Conservation (phyloP, 2,113 vertebrate species). For the Carassius auratus region DNA sequence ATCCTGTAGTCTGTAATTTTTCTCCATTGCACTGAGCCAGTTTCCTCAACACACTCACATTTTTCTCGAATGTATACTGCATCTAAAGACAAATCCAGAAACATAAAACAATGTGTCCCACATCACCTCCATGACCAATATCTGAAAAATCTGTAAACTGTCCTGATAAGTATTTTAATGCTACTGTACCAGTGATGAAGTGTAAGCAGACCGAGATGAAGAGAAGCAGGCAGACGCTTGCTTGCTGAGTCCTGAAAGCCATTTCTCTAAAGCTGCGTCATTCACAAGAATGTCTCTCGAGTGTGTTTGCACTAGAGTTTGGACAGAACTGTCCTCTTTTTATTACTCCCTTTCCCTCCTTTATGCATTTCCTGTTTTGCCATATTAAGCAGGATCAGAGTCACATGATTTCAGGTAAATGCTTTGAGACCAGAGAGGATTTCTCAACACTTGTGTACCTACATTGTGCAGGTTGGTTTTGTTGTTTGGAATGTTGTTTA, state of each 20-base stretch:
- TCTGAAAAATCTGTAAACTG: neutral
- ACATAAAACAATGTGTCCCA: neutral
- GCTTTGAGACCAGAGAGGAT: neutral
- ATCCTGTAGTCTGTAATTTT: conserved; percentile 43
- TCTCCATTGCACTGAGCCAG: conserved; percentile 27
- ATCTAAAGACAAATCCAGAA: conserved; percentile 28
- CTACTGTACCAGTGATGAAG: conserved; percentile 41
- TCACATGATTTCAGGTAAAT: conserved; percentile 63
- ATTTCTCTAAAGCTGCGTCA: conserved; percentile 29
- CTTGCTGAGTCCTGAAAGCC: conserved; percentile 31
- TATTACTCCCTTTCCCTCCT: neutral
- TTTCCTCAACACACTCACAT: conserved; percentile 50
- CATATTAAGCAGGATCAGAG: conserved; percentile 44
- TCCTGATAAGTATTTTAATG: neutral
- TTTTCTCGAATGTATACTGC: conserved; percentile 30
- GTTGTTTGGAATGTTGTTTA: neutral
- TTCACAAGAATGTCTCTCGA: neutral
- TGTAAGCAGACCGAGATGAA: conserved; percentile 19
- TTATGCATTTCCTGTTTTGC: conserved; percentile 49
- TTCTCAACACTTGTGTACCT: neutral
- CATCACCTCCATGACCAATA: neutral
- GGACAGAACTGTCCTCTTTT: neutral
- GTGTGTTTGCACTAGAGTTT: neutral
- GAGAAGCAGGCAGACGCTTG: neutral
- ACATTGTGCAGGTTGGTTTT: neutral